Percentiles rank a stretch among this genome's conserved stretches.
Conservation (phyloP, 2,888 invertebrate species). For the Napeogenes inachia region DNA sequence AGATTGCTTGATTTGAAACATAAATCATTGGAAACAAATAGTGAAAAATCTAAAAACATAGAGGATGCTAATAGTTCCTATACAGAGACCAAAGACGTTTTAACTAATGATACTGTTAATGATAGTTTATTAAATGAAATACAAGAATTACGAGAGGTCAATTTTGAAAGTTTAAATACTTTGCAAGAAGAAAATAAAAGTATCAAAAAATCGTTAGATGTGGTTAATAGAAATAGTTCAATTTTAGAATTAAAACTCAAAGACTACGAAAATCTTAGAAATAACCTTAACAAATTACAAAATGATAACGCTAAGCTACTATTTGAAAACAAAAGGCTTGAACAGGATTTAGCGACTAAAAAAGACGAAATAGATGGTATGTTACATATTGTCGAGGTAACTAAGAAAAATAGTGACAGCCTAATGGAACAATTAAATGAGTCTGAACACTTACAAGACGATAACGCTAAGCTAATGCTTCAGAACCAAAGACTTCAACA, state of each 20-base stretch:
- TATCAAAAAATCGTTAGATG: constrained; percentile 43
- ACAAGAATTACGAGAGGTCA: constrained; percentile 45
- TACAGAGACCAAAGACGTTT: constrained; percentile 4
- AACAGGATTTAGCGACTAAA: constrained; percentile 41
- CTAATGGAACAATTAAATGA: constrained; percentile 27
- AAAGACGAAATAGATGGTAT: constrained; percentile 26
- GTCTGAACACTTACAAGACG: constrained; percentile 31
- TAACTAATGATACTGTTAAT: constrained; percentile 36
- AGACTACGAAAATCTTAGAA: constrained; percentile 40
- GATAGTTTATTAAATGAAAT: constrained; percentile 47
- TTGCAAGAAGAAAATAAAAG: constrained; percentile 47
- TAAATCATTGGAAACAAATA: constrained; percentile 33
- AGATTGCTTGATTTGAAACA: constrained; percentile 40
- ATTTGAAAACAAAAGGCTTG: constrained; percentile 44
- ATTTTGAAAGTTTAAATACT: constrained; percentile 41
- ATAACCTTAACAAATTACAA: constrained; percentile 43
- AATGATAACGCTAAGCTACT: constrained; percentile 37
- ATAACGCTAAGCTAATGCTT: constrained; percentile 37
- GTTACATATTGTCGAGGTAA: constrained; percentile 24
- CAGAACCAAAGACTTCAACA: constrained; percentile 47
- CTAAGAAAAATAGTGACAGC: constrained; percentile 31
- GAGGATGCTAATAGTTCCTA: constrained; percentile 8
- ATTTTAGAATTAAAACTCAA: constrained; percentile 43
- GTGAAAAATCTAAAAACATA: background rate
- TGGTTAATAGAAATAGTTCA: constrained; percentile 48